These are phyloP conservation scores for Grus americana DNA, from an alignment of 2,113 vertebrate genomes.

Conservation along the genomic window DNA sequence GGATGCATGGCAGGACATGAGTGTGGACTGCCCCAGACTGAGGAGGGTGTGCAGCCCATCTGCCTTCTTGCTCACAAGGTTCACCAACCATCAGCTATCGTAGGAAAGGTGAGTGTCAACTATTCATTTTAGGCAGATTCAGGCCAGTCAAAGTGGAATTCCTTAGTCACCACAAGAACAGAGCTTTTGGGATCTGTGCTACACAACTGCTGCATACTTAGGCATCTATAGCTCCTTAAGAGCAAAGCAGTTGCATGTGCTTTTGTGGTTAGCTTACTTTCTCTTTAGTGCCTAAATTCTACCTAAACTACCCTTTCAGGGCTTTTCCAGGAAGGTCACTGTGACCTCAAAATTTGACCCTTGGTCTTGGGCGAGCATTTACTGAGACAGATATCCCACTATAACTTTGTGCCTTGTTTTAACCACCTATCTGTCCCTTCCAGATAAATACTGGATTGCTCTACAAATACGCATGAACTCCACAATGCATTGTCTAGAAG, in stretches of 20 bases:
- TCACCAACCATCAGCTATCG: not conserved
- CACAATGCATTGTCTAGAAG: not conserved
- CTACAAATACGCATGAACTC: not conserved
- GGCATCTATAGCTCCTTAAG: not conserved
- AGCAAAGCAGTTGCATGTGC: not conserved
- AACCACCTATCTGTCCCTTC: not conserved
- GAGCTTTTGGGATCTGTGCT: not conserved
- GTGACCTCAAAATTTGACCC: not conserved
- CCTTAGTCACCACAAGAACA: fast-evolving
- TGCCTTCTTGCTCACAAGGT: not conserved
- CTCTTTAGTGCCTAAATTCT: not conserved
- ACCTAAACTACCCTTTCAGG: not conserved
- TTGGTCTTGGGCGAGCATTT: not conserved
- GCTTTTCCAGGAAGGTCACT: not conserved
- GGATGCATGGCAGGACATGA: fast-evolving
- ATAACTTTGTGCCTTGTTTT: not conserved
- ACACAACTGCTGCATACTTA: not conserved
- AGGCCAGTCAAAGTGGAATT: not conserved
- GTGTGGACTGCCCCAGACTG: fast-evolving
- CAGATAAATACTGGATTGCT: not conserved
- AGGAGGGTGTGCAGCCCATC: not conserved
- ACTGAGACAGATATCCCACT: not conserved
- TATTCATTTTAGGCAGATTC: not conserved
- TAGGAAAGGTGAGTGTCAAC: not conserved
- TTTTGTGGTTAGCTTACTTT: not conserved